Base-by-base conservation (phyloP, 2,888 invertebrate genomes). In the Pomacea canaliculata region DNA sequence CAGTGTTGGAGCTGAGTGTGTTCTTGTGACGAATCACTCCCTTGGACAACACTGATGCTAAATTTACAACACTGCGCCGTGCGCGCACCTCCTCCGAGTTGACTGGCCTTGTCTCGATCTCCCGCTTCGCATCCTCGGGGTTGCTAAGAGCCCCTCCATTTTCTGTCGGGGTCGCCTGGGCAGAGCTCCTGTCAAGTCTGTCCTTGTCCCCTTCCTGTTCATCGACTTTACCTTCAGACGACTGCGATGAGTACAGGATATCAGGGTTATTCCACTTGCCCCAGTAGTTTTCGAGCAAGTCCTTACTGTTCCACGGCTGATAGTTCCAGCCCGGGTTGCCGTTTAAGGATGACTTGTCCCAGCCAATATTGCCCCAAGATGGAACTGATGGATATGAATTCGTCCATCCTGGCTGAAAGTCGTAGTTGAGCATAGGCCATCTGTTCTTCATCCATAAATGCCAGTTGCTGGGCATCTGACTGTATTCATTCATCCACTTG, bases 351-450 rank as follows among this genome's bases (percentile, higher is more conserved):
- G 59, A 13, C 46, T 73, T 73, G 66, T 73, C 56, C 73, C 67
- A 67, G 73, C 66, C n/a, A 5, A 56, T 12, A 4, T n/a, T 66
- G 16, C 66, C 18, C 60, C 60, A 19, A 60, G 16, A 2, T n/a
- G 16, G 60, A 2, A 19, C 8, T 12, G 23, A 19, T 2, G 4
- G 63, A 63, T 23, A 56, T 10, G 23, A 10, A 27, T 63, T 63
- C 19, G 27, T 27, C 68, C 68, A 68, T 37, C 48, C 51, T 59
- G 73, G 73, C 73, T 56, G 59, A n/a, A 59, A 27, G 49, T 65
- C 67, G 60, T 67, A 68, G 68, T 46, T 73, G 2, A 16, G 27
- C 63, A n/a, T 63, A 12, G 13, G 27, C 63, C 63, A 63, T 23
- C 19, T 63, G 7, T 63, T n/a, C 63, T 19, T 63, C 63, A 63